Conservation (phyloP, 2,888 invertebrate species). For the Lumbricus terrestris region DNA sequence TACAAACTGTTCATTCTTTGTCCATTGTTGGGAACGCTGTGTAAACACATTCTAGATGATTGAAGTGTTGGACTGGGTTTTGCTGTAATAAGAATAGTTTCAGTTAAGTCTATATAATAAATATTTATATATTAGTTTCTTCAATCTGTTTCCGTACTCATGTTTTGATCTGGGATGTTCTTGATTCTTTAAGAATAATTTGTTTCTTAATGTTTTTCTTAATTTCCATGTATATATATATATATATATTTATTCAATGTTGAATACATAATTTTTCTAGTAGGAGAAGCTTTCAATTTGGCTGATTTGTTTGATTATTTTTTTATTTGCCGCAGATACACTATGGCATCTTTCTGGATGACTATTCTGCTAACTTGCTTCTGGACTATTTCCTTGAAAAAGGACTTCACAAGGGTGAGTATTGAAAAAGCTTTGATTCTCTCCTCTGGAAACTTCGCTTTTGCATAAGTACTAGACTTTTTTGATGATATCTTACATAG, state of each 20-base stretch:
- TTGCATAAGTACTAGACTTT: not conserved
- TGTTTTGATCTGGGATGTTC: not conserved
- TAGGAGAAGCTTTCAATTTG: not conserved
- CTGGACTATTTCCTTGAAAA: conserved; percentile 75
- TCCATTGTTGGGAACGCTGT: not conserved
- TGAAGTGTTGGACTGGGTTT: not conserved
- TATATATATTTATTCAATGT: not conserved
- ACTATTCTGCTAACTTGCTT: conserved; percentile 74
- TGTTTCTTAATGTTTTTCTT: not conserved
- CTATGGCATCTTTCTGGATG: conserved; percentile 88
- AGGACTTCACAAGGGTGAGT: conserved; percentile 65
- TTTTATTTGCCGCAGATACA: conserved; percentile 33
- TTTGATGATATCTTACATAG: not conserved
- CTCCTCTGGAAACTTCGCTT: not conserved
- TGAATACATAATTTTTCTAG: not conserved
- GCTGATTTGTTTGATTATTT: not conserved
- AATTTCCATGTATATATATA: not conserved
- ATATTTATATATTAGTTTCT: not conserved
- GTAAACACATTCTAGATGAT: too few species aligned
- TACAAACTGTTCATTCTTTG: too few species aligned
- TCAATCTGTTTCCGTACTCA: not conserved
- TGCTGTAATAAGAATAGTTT: not conserved
- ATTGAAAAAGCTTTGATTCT: not conserved
- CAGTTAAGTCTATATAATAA: too few species aligned
- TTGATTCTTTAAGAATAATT: not conserved